Percentiles rank a stretch among this genome's conserved stretches.
phyloP scores from a whole-genome alignment of 2,797 vertebrate species.

The Sus cebifrons region DNA sequence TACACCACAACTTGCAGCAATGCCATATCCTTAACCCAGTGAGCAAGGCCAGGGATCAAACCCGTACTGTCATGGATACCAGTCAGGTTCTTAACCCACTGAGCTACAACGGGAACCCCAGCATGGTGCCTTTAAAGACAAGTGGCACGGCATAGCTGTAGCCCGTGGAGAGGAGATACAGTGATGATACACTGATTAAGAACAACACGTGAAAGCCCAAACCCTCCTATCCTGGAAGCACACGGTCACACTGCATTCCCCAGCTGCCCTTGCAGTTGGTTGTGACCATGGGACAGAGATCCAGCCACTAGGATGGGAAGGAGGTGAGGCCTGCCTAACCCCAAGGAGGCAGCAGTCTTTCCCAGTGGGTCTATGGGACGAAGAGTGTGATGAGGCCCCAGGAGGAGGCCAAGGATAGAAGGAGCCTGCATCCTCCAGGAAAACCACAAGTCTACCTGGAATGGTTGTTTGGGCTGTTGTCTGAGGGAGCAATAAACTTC shows the following conservation, averaged over 20 bases:
- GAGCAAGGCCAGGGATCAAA: too few relatives aligned
- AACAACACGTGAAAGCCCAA: background rate
- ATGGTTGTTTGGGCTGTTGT: background rate
- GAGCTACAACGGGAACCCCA: too few relatives aligned
- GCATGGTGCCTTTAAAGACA: background rate
- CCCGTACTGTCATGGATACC: too few relatives aligned
- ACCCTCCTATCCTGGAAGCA: background rate
- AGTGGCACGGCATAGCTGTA: background rate
- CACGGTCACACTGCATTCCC: background rate
- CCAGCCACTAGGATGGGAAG: background rate
- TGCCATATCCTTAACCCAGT: too few relatives aligned
- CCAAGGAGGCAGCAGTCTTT: background rate
- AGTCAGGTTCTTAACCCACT: too few relatives aligned
- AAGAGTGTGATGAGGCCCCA: background rate
- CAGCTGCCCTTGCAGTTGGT: background rate
- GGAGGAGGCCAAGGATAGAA: background rate
- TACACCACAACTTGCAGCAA: too few relatives aligned
- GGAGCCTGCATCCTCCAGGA: background rate
- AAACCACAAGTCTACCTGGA: background rate
- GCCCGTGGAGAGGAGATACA: background rate
- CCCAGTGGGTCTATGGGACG: background rate
- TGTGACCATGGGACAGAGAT: background rate
- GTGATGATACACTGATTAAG: too few relatives aligned
- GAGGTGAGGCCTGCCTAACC: fast-evolving
- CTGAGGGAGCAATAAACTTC: background rate